phyloP scores from a whole-genome alignment of 2,888 invertebrate species.

The Argynnis bischoffii region DNA sequence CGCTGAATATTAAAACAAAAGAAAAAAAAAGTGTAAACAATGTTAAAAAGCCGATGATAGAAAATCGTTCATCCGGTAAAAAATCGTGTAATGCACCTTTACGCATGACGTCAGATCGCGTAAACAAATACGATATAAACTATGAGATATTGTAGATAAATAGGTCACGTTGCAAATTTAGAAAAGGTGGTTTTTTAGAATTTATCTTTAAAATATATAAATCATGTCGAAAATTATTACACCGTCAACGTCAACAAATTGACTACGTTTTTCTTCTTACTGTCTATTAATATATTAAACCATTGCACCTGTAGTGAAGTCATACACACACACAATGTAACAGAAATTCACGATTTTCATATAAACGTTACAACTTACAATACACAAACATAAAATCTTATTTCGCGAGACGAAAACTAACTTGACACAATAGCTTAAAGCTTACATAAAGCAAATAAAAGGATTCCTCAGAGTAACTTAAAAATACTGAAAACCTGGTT shows the following conservation, averaged over 20 bases:
- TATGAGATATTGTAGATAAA: slow-evolving; percentile 17
- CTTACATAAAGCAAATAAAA: slow-evolving; percentile 17
- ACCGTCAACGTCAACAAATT: too few species aligned
- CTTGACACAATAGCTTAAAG: slow-evolving; percentile 26
- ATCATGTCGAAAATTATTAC: too few species aligned
- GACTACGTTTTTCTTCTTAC: too few species aligned
- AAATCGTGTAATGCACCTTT: slow-evolving; percentile 28
- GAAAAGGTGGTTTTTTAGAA: not conserved
- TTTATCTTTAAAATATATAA: too few species aligned
- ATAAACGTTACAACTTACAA: slow-evolving; percentile 12
- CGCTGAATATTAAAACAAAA: not conserved
- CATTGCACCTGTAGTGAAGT: too few species aligned
- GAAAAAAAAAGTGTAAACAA: slow-evolving; percentile 32
- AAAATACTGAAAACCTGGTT: slow-evolving; percentile 16
- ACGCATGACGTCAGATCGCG: slow-evolving; percentile 27
- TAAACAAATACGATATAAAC: slow-evolving; percentile 17
- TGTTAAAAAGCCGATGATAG: slow-evolving; percentile 12
- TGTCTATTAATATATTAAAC: too few species aligned
- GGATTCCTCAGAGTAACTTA: slow-evolving; percentile 14
- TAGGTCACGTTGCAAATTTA: not conserved
- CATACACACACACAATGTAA: not conserved
- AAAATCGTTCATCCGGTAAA: slow-evolving; percentile 29
- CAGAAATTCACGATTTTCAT: not conserved
- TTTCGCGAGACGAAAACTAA: slow-evolving; percentile 15
- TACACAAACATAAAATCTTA: slow-evolving; percentile 4